Base-by-base conservation (phyloP, 2,888 invertebrate species). In the Troides helena region DNA sequence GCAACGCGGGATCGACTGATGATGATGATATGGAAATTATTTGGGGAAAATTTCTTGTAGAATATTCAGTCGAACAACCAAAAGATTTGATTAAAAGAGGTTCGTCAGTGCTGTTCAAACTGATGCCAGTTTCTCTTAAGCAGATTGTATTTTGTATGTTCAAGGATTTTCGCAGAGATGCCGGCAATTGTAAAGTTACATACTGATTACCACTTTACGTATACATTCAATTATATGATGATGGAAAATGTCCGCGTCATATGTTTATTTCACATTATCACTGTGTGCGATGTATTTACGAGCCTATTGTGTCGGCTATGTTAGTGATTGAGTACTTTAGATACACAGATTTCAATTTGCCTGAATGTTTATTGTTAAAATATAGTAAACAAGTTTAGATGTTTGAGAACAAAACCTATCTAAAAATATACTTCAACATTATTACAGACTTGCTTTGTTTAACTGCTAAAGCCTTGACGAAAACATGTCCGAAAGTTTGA, bases 191-290 rank as follows among this genome's bases (percentile, higher is more conserved):
- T 61, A 23, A 56, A 56, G 23, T 57, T 23, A 30, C 57, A 43
- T 14, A 17, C 18, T 50, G 50, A 66, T 66, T 60, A 63, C 56
- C 23, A 17, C 23, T 69, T 60, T 65, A 62, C 62, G 25, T 62
- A 36, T 61, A 64, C 46, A 62, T 62, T 17, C 46, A 57, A 69
- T 65, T 61, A 64, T 60, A 58, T 36, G 21, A 36, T 53, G 23
- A 58, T 30, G 65, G 61, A 60, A 64, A 65, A 25, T 43, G 36
- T 56, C 43, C 57, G 30, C 56, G 65, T 69, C 61, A 62, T 56
- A 64, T 69, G 65, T 57, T 69, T 62, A 62, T 46, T 62, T 69
- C 57, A 30, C 23, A 53, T 61, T 65, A 65, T 65, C 61, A 62
- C 65, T 23, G 53, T 23, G 61, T 46, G 56, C 39, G 58, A 59